Conservation (phyloP, 2,113 vertebrate genomes). For the Crocuta crocuta region DNA sequence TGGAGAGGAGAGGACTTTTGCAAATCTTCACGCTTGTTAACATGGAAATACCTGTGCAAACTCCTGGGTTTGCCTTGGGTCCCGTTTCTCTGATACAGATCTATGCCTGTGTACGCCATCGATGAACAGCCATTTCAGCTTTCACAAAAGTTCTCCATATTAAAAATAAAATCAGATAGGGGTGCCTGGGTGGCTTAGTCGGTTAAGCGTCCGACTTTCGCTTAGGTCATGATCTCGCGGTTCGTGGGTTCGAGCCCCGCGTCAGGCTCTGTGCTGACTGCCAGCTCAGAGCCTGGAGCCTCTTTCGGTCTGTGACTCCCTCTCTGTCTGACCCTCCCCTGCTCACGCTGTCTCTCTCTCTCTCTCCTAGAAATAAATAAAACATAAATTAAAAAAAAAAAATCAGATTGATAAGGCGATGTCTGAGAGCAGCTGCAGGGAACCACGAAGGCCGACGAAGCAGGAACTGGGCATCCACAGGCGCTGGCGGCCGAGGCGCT, state of each 20-base stretch:
- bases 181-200: too few relatives aligned
- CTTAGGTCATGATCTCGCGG: too few relatives aligned
- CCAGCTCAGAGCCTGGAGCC: too few relatives aligned
- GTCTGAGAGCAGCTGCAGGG: neutral
- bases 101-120: neutral
- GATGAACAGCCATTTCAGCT: neutral
- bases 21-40: neutral
- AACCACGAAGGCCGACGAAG: neutral
- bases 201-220: too few relatives aligned
- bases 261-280: too few relatives aligned
- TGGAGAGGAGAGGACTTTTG: neutral
- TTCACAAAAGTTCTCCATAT: neutral
- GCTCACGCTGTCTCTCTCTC: too few relatives aligned
- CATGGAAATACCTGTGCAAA: neutral
- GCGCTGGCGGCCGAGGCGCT: neutral
- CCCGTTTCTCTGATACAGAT: neutral
- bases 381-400: too few relatives aligned
- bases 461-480: neutral
- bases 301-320: too few relatives aligned
- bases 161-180: neutral
- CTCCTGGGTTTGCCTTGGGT: neutral
- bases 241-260: too few relatives aligned
- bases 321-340: too few relatives aligned
- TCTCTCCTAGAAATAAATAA: too few relatives aligned
- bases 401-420: neutral